phyloP scores from a whole-genome alignment of 2,113 vertebrate species.

The Sminthopsis crassicaudata region DNA sequence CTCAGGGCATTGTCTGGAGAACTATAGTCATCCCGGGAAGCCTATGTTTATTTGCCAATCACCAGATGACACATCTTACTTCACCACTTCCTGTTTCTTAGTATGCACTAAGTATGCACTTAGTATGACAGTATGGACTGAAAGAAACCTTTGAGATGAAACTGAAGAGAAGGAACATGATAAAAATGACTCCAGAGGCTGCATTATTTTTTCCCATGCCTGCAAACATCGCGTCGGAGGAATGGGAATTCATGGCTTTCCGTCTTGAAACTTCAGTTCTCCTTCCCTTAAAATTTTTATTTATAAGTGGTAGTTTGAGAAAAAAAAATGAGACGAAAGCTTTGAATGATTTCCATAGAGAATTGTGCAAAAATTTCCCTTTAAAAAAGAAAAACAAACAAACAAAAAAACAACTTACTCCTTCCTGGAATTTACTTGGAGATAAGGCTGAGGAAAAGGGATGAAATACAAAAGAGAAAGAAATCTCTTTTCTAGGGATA shows the following conservation, averaged over 20 bases:
- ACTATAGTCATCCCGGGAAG: background rate
- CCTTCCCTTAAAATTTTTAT: background rate
- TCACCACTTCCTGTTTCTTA: background rate
- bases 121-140: too few relatives aligned
- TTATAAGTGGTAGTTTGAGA: background rate
- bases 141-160: background rate
- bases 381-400: too few relatives aligned
- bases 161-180: background rate
- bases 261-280: background rate
- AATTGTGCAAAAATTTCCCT: background rate
- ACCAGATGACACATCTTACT: background rate
- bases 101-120: too few relatives aligned
- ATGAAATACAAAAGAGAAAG: background rate
- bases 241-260: background rate
- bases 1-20: background rate
- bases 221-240: background rate
- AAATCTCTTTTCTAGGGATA: background rate
- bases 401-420: background rate
- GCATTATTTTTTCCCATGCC: background rate
- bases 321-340: background rate
- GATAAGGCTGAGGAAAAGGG: background rate
- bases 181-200: background rate
- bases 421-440: background rate
- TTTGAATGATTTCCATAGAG: background rate
- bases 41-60: background rate